Conservation (phyloP, 2,888 invertebrate species). For the Cancer borealis region DNA sequence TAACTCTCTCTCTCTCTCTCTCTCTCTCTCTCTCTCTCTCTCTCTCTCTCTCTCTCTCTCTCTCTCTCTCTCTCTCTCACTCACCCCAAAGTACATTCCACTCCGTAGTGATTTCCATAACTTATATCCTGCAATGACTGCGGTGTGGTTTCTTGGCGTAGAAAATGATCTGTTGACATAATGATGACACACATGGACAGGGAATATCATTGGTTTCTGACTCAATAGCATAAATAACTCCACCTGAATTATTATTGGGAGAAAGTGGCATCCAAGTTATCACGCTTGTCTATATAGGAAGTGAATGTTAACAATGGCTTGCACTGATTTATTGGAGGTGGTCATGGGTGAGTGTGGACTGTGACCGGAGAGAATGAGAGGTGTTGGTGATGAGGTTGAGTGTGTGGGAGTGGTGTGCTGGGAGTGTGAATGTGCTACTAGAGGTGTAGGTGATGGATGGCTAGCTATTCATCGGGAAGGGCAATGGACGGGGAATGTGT, state of each 20-base stretch:
- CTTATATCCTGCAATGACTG: background rate
- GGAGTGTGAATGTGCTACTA: background rate
- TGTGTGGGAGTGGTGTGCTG: background rate
- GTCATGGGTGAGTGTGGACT: constrained; percentile 1
- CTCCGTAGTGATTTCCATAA: background rate
- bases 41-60: constrained; percentile 35
- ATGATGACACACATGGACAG: background rate
- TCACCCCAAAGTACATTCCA: background rate
- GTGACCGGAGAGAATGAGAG: background rate
- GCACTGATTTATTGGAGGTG: background rate
- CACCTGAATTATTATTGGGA: background rate
- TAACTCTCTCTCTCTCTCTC: constrained; percentile 37
- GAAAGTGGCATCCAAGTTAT: background rate
- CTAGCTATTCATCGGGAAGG: background rate
- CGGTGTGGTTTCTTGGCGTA: background rate
- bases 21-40: constrained; percentile 52
- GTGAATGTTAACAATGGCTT: background rate
- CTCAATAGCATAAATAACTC: background rate
- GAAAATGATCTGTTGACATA: background rate
- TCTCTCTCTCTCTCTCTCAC: constrained; percentile 48
- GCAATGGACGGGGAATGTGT: background rate
- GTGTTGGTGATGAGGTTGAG: background rate
- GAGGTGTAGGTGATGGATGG: background rate
- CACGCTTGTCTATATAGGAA: background rate
- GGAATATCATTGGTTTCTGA: background rate